A percentile compares a stretch with the other conserved stretches of the same genome.
Conservation (phyloP, 2,797 vertebrate species). For the Astyanax mexicanus region DNA sequence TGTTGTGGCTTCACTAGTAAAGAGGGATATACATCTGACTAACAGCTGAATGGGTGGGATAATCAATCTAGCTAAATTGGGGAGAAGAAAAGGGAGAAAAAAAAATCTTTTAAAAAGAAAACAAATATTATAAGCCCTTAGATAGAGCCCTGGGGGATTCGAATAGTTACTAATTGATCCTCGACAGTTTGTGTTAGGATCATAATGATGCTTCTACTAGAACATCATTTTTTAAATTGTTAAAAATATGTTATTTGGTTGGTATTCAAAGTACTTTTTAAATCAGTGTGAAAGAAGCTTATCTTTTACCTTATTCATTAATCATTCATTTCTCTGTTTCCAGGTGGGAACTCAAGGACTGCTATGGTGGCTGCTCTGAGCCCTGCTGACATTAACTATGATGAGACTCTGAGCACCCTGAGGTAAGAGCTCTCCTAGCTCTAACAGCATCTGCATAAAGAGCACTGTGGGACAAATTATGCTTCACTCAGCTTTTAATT, state of each 20-base stretch:
- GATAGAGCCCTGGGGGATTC: too few relatives aligned
- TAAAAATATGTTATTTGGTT: background rate
- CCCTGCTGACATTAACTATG: conserved; percentile 98
- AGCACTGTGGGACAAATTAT: background rate
- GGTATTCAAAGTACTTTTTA: background rate
- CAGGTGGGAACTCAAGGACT: conserved; percentile 97
- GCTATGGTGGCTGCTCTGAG: conserved; percentile 99
- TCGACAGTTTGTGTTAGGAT: too few relatives aligned
- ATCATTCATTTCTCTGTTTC: conserved; percentile 19
- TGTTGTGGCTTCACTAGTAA: too few relatives aligned
- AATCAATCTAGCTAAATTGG: too few relatives aligned
- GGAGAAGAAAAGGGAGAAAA: too few relatives aligned
- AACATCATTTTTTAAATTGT: too few relatives aligned
- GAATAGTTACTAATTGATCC: too few relatives aligned
- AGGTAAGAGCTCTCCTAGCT: conserved; percentile 77
- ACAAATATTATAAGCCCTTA: too few relatives aligned
- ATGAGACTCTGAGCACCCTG: conserved; percentile 97
- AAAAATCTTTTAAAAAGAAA: too few relatives aligned
- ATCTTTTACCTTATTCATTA: background rate
- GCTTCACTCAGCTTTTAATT: background rate
- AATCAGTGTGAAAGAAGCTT: background rate
- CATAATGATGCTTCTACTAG: too few relatives aligned
- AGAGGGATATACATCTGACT: too few relatives aligned
- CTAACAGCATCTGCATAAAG: background rate
- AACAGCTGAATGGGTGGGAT: too few relatives aligned